Evolutionary conservation across 1,140 invertebrate genomes (phyloP).

Genomic region (Drosophila kanapiae): DNA sequence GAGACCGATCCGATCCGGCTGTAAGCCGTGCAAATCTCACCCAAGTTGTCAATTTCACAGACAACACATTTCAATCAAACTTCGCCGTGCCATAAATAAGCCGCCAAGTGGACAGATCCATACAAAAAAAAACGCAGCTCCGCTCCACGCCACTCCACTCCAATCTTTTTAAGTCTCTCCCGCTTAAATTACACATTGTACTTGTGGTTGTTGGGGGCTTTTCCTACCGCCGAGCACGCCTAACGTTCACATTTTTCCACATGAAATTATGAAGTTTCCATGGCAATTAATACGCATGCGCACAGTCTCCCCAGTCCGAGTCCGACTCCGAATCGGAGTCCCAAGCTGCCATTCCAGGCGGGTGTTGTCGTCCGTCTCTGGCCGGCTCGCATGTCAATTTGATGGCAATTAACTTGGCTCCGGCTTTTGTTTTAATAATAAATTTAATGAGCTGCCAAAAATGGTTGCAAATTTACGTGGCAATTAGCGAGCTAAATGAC

Average conservation of each 20-base stretch:
- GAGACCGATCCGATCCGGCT: conserved; percentile 28
- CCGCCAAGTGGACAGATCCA: conserved; percentile 68
- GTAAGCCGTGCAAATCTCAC: conserved; percentile 74
- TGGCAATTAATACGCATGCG: conserved; percentile 82
- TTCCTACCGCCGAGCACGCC: conserved; percentile 48
- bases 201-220: conserved; percentile 35
- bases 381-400: conserved; percentile 74
- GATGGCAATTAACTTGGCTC: conserved; percentile 76
- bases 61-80: conserved; percentile 84
- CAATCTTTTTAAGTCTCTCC: conserved; percentile 50
- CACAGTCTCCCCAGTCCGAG: conserved; percentile 10
- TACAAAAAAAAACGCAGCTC: conserved; percentile 36
- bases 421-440: conserved; percentile 75
- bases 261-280: conserved; percentile 81
- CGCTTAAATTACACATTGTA: conserved; percentile 67
- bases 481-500: conserved; percentile 74
- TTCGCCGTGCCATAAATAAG: conserved; percentile 78
- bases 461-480: conserved; percentile 84
- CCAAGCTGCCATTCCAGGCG: conserved; percentile 54
- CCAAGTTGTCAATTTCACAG: conserved; percentile 80
- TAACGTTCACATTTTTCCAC: conserved; percentile 82
- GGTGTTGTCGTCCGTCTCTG: conserved; percentile 68
- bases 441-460: conserved; percentile 84
- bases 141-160: conserved; percentile 13
- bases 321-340: conserved; percentile 7